Percentiles rank a stretch among this genome's conserved stretches.
Evolutionary conservation across 2,797 vertebrate genomes (phyloP).

Genomic region (Periparus ater): DNA sequence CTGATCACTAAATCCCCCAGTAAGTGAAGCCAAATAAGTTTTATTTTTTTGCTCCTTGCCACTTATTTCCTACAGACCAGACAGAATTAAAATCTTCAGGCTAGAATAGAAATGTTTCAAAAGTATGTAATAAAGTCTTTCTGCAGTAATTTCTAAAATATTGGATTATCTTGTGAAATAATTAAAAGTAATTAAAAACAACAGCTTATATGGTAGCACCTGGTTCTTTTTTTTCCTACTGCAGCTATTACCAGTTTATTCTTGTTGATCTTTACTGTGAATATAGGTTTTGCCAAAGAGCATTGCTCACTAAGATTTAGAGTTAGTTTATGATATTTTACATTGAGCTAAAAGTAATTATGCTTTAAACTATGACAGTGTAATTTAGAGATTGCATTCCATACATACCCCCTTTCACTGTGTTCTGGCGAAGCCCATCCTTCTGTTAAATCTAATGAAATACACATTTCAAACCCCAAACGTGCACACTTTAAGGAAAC

Average conservation of each 20-base stretch:
- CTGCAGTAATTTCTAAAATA: background rate
- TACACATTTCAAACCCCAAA: background rate
- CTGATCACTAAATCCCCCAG: background rate
- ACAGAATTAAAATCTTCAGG: background rate
- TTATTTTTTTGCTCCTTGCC: background rate
- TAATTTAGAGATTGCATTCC: constrained; percentile 33
- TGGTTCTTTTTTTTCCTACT: background rate
- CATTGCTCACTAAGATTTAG: background rate
- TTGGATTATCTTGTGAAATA: background rate
- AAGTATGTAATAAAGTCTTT: background rate
- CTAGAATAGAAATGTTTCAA: background rate
- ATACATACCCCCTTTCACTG: background rate
- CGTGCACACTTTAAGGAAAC: background rate
- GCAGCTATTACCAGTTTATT: background rate
- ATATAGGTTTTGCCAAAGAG: background rate
- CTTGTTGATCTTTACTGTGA: background rate
- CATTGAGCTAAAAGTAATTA: constrained; percentile 1
- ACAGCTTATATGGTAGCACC: background rate
- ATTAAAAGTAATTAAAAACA: background rate
- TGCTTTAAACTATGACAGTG: background rate
- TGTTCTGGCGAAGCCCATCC: constrained; percentile 5
- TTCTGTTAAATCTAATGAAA: constrained; percentile 26
- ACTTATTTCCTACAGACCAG: background rate
- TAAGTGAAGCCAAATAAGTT: background rate
- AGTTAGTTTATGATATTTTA: background rate